phyloP scores from a whole-genome alignment of 2,888 invertebrate species.

The Drosophila seclusa region DNA sequence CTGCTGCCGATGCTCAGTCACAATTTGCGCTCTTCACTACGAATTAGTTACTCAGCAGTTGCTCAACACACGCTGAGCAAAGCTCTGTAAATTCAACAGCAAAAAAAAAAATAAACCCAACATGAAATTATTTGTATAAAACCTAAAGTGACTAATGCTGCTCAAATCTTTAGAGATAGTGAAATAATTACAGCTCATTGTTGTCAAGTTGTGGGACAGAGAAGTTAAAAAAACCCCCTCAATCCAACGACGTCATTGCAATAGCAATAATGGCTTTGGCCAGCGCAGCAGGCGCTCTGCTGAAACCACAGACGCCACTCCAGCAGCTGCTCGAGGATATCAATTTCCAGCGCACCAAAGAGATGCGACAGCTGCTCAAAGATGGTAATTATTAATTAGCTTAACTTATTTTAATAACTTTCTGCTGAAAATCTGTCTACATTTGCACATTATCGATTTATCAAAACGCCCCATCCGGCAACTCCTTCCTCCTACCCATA shows the following conservation, averaged over 20 bases:
- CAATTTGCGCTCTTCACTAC: conserved; percentile 18
- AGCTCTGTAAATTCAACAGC: conserved; percentile 6
- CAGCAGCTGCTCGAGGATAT: conserved; percentile 96
- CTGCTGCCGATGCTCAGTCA: conserved; percentile 33
- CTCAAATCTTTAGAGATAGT: conserved; percentile 38
- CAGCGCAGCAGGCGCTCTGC: conserved; percentile 82
- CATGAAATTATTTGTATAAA: conserved; percentile 7
- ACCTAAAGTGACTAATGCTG: conserved; percentile 19
- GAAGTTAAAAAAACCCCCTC: conserved; percentile 7
- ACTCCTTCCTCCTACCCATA: conserved; percentile 50
- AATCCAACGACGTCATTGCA: conserved; percentile 26
- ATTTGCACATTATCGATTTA: conserved; percentile 82
- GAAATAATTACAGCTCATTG: conserved; percentile 50
- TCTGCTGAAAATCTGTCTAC: conserved; percentile 71
- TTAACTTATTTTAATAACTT: not conserved
- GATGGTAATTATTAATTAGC: conserved; percentile 88
- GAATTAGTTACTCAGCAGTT: conserved; percentile 18
- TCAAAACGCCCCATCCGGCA: conserved; percentile 54
- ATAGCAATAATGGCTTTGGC: conserved; percentile 77
- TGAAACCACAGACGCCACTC: conserved; percentile 88
- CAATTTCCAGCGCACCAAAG: conserved; percentile 95
- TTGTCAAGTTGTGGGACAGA: conserved; percentile 11
- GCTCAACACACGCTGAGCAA: conserved; percentile 8
- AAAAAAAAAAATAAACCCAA: not conserved
- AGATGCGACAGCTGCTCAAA: conserved; percentile 94